A percentile compares a stretch with the other conserved stretches of the same genome.
These are phyloP conservation scores for Aphaenogaster ashmeadi DNA, from an alignment of 1,140 invertebrate genomes.

Conservation along the genomic window DNA sequence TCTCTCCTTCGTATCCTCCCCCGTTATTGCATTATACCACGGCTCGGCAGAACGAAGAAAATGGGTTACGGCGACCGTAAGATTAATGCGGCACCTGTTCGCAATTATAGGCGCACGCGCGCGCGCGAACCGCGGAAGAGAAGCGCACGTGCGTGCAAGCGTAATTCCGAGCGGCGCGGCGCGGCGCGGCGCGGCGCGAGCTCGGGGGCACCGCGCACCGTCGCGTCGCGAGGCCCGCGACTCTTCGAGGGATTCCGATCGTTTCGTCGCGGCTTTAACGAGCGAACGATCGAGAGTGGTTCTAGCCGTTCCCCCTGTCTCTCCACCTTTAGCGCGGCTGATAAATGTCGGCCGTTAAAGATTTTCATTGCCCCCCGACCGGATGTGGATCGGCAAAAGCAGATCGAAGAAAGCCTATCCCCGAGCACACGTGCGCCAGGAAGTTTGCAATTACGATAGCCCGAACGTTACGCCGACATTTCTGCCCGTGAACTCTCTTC, in stretches of 20 bases:
- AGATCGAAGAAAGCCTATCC: conserved; percentile 9
- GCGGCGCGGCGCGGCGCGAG: background rate
- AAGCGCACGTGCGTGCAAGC: conserved; percentile 39
- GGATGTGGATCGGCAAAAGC: conserved; percentile 1
- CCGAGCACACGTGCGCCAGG: background rate
- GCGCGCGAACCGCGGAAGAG: conserved; percentile 54
- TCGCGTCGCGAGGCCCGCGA: conserved; percentile 14
- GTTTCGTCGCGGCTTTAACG: conserved; percentile 35
- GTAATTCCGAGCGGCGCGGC: conserved; percentile 21
- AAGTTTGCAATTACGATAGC: background rate
- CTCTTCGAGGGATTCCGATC: conserved; percentile 14
- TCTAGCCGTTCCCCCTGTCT: background rate
- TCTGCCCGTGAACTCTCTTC: background rate
- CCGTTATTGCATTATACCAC: conserved; percentile 79
- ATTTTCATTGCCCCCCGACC: conserved; percentile 31
- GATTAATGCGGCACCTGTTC: conserved; percentile 83
- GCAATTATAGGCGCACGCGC: conserved; percentile 77
- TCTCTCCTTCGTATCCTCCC: background rate
- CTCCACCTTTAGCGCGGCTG: background rate
- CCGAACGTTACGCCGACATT: background rate
- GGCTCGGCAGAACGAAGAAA: conserved; percentile 71
- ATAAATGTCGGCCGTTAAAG: conserved; percentile 40
- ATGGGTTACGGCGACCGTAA: conserved; percentile 79
- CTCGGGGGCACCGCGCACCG: background rate
- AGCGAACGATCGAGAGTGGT: conserved; percentile 14